Conservation (phyloP, 2,797 vertebrate genomes). For the Dicrostonyx torquatus region DNA sequence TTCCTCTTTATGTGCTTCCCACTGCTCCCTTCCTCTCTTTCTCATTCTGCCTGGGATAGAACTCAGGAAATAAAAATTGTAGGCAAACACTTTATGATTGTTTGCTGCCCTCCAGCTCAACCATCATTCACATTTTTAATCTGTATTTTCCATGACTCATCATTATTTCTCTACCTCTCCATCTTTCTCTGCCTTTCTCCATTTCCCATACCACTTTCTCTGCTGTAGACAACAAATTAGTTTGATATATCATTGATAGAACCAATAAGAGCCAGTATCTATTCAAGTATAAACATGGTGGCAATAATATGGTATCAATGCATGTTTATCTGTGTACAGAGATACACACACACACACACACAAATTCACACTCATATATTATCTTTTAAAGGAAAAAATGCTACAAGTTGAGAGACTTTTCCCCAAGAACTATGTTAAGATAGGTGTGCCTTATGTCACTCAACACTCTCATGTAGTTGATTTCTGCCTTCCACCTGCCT, state of each 20-base stretch:
- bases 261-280: neutral
- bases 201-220: neutral
- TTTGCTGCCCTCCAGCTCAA: neutral
- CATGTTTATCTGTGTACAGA: neutral
- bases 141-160: neutral
- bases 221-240: neutral
- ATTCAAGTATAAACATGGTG: neutral
- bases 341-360: neutral
- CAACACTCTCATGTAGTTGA: neutral
- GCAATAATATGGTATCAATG: slow-evolving; percentile 8
- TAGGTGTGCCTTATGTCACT: neutral
- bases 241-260: neutral
- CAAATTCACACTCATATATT: too few species aligned
- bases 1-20: neutral
- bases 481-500: too few species aligned
- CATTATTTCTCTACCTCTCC: neutral
- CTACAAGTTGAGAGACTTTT: neutral
- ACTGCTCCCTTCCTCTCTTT: too few species aligned
- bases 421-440: neutral
- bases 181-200: neutral
- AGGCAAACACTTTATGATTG: neutral
- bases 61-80: neutral
- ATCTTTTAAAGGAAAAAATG: neutral
- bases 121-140: neutral
- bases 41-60: neutral